phyloP scores from a whole-genome alignment of 2,113 vertebrate species.

The Mesitornis unicolor region DNA sequence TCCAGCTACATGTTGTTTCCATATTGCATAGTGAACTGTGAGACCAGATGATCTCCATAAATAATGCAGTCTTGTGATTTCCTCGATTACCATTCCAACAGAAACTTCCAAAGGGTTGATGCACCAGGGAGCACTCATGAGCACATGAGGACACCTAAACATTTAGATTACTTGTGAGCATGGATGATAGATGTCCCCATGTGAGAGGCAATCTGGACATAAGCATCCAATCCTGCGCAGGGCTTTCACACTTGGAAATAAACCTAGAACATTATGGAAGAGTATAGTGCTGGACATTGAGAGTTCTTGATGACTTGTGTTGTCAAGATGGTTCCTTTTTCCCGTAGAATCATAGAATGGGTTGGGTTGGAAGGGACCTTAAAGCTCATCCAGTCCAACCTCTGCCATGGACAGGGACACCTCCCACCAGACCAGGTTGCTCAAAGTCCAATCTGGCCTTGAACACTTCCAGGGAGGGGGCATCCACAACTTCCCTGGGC shows the following conservation, averaged over 20 bases:
- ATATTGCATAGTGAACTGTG: conserved; percentile 28
- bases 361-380: no score
- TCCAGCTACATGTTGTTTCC: conserved; percentile 43
- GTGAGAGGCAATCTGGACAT: not conserved
- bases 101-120: not conserved
- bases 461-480: no score
- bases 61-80: conserved; percentile 14
- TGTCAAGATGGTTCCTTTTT: not conserved
- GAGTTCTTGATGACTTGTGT: not conserved
- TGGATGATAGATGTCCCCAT: not conserved
- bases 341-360: no score
- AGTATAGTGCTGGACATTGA: not conserved
- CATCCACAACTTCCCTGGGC: no score
- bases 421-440: no score
- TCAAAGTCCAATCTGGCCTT: no score
- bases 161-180: not conserved
- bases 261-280: not conserved
- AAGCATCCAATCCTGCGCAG: not conserved
- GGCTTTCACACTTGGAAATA: not conserved
- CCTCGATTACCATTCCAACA: not conserved
- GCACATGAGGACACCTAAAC: not conserved
- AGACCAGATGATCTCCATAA: conserved; percentile 54
- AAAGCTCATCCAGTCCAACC: no score
- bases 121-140: not conserved
- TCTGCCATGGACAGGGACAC: no score